Evolutionary conservation across 2,113 vertebrate species (phyloP), one percentile per base, ranked within the genome.

Genomic region (Galbula dea): DNA sequence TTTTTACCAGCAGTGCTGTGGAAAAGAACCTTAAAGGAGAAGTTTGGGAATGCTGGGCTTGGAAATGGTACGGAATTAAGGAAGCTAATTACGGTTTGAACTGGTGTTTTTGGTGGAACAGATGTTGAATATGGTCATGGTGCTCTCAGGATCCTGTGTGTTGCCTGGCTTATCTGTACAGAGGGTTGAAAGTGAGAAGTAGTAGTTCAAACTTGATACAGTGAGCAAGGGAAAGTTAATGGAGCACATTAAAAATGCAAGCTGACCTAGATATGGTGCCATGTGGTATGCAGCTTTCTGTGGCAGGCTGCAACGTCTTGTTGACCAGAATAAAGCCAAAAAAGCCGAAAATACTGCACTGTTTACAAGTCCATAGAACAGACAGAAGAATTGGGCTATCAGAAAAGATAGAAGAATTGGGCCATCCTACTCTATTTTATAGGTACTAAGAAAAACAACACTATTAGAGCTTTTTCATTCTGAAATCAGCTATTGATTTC

Each of bases 211-310:
- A 89, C 59, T 86, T 89, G 84, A 88, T 89, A 86, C 52, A 86
- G 48, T 77, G 79, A 88, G 82, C 67, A 77, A 89, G n/a, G 39
- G 79, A 63, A 59, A 71, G 71, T 72, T 92, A 89, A 92, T 94
- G 89, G 93, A 94, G 55, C 87, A 72, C 91, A 92, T 94, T 77
- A 95, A 94, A 96, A 94, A 96, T 96, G 94, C 94, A 95, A 34
- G 75, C 89, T 94, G 93, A 89, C 96, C 95, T 89, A 94, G 78
- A 94, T 96, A 77, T 92, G 85, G 72, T 93, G 72, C 94, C 84
- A 71, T 95, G 91, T 88, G 89, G 67, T 65, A 43, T 89, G 78
- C 91, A 77, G 81, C 74, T 93, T 76, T 89, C 43, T 48, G 73
- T 92, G 93, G 91, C 89, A 83, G 81, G 63, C 59, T 92, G 41